Conservation (phyloP, 2,888 invertebrate species). For the Prosopocoilus inquinatus region DNA sequence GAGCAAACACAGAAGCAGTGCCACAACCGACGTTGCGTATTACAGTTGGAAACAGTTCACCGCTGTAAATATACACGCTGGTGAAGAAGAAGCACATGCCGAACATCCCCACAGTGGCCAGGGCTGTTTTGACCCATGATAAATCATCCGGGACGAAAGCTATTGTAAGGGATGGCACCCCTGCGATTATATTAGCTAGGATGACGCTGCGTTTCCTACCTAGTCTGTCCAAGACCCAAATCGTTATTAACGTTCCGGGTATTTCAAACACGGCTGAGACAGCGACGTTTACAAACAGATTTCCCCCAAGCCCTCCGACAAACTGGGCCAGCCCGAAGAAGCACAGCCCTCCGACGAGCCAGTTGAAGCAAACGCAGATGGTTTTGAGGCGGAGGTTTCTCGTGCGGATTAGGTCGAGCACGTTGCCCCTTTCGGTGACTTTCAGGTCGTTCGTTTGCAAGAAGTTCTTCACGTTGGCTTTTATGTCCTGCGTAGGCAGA, state of each 20-base stretch:
- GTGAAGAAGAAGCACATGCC: conserved; percentile 83
- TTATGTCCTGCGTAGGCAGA: conserved; percentile 39
- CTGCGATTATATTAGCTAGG: conserved; percentile 63
- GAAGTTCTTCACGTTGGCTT: conserved; percentile 37
- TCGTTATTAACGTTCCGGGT: conserved; percentile 57
- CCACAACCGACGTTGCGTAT: conserved; percentile 86
- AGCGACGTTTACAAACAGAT: conserved; percentile 83
- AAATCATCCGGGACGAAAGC: conserved; percentile 56
- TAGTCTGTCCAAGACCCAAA: conserved; percentile 63
- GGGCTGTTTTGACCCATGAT: conserved; percentile 57
- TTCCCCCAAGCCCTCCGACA: conserved; percentile 74
- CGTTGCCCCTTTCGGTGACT: conserved; percentile 34
- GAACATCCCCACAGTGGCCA: conserved; percentile 75
- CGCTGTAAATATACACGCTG: conserved; percentile 82
- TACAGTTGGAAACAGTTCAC: conserved; percentile 87
- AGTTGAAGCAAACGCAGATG: conserved; percentile 71
- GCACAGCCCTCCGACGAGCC: conserved; percentile 82
- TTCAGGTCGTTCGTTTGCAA: conserved; percentile 23
- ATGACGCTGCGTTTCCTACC: conserved; percentile 70
- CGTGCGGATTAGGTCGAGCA: conserved; percentile 67
- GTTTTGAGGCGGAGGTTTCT: conserved; percentile 70
- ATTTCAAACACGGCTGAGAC: conserved; percentile 70
- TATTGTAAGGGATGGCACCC: conserved; percentile 63
- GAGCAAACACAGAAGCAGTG: conserved; percentile 78
- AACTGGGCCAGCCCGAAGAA: conserved; percentile 87